phyloP scores from a whole-genome alignment of 2,797 vertebrate species.

The Chaenodraco wilsoni region DNA sequence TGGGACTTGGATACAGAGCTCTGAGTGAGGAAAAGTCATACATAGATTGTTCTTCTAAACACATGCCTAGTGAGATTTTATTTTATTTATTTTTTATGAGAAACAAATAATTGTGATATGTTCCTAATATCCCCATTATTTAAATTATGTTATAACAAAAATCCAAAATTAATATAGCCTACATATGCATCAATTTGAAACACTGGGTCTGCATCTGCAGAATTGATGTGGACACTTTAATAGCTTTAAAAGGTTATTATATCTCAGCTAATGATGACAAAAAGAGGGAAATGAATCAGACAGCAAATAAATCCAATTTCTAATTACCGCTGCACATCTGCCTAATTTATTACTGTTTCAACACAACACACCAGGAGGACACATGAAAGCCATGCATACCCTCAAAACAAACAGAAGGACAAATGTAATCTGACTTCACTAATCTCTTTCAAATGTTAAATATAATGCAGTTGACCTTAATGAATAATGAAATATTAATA shows the following conservation, averaged over 20 bases:
- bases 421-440: constrained; percentile 59
- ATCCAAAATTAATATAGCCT: too few relatives aligned
- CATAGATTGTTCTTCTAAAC: too few relatives aligned
- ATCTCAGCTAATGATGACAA: constrained; percentile 7
- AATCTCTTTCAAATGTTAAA: constrained; percentile 58
- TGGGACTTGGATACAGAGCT: too few relatives aligned
- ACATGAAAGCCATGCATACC: constrained; percentile 50
- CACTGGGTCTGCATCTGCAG: not conserved
- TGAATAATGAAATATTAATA: constrained; percentile 64
- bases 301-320: constrained; percentile 52
- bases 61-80: too few relatives aligned
- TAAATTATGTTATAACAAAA: too few relatives aligned
- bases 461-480: constrained; percentile 51
- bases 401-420: constrained; percentile 45
- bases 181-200: not conserved
- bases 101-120: too few relatives aligned
- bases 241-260: constrained; percentile 4
- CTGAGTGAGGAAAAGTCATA: too few relatives aligned
- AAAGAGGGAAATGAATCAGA: constrained; percentile 48
- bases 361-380: constrained; percentile 41
- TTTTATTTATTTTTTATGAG: too few relatives aligned
- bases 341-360: constrained; percentile 44
- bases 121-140: too few relatives aligned
- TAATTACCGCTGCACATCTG: constrained; percentile 28
- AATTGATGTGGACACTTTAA: constrained; percentile 7